Percentiles rank a stretch among this genome's conserved stretches.
phyloP scores from a whole-genome alignment of 2,113 vertebrate species.

The Tricholaema leucomelas region DNA sequence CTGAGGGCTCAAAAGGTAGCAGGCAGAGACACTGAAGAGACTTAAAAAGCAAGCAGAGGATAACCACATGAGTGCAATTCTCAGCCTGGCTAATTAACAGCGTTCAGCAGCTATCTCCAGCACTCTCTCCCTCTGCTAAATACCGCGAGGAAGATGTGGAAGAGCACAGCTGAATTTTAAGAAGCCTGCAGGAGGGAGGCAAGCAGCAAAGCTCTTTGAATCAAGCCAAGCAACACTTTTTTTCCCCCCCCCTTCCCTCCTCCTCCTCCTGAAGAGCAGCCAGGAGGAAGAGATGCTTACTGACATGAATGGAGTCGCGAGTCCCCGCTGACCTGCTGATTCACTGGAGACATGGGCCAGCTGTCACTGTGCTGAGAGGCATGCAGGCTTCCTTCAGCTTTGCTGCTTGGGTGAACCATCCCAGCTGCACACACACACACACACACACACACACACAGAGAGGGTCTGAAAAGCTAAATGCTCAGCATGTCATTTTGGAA shows the following conservation, averaged over 20 bases:
- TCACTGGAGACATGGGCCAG: background rate
- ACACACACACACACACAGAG: background rate
- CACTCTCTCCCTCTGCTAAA: background rate
- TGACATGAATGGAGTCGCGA: background rate
- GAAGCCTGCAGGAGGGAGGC: conserved; percentile 28
- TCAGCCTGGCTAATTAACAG: background rate
- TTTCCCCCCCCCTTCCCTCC: background rate
- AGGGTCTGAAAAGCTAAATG: background rate
- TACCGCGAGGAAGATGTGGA: background rate
- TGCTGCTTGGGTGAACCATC: background rate
- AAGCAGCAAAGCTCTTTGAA: background rate
- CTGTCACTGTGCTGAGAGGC: background rate
- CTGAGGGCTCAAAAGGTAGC: background rate
- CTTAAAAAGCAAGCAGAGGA: background rate
- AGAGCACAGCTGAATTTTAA: conserved; percentile 20
- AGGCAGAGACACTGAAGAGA: background rate
- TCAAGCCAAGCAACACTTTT: background rate
- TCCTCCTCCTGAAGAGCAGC: background rate
- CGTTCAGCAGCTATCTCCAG: background rate
- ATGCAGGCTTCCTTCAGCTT: background rate
- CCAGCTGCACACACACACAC: background rate
- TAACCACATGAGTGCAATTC: background rate
- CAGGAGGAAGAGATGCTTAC: background rate
- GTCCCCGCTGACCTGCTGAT: conserved; percentile 3
- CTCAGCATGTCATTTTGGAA: conserved; percentile 36